Evolutionary conservation across 2,113 vertebrate species (phyloP).

Genomic region (Melanerpes formicivorus): DNA sequence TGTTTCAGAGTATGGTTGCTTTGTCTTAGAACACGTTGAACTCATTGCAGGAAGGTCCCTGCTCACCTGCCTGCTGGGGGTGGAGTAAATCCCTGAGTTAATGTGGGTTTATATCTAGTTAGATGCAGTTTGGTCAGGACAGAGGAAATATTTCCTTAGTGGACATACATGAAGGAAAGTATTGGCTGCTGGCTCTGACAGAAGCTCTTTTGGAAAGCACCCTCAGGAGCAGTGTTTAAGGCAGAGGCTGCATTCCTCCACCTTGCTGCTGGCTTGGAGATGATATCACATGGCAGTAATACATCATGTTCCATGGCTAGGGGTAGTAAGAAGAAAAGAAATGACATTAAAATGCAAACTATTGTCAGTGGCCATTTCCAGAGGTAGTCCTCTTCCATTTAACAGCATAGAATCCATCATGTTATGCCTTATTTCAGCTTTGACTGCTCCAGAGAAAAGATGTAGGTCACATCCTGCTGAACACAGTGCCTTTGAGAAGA

Average conservation of each 20-base stretch:
- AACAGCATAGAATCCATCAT: not conserved
- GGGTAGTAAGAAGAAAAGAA: not conserved
- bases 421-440: conserved; percentile 40
- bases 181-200: not conserved
- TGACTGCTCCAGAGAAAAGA: conserved; percentile 21
- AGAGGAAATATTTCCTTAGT: not conserved
- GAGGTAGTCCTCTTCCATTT: not conserved
- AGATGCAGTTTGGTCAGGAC: not conserved
- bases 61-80: not conserved
- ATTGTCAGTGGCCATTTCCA: not conserved
- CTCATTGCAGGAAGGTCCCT: not conserved
- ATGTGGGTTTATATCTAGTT: not conserved
- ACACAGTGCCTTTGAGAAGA: not conserved
- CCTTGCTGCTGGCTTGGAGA: not conserved
- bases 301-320: rapidly evolving
- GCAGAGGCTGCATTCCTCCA: not conserved
- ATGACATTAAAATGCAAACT: conserved; percentile 7
- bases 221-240: not conserved
- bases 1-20: not conserved
- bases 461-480: not conserved
- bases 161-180: not conserved
- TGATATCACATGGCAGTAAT: rapidly evolving
- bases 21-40: not conserved
- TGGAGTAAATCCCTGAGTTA: not conserved
- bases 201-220: not conserved